Percentiles rank a stretch among this genome's conserved stretches.
These are phyloP conservation scores for Micromesistius poutassou DNA, from an alignment of 2,797 vertebrate genomes.

Conservation along the genomic window DNA sequence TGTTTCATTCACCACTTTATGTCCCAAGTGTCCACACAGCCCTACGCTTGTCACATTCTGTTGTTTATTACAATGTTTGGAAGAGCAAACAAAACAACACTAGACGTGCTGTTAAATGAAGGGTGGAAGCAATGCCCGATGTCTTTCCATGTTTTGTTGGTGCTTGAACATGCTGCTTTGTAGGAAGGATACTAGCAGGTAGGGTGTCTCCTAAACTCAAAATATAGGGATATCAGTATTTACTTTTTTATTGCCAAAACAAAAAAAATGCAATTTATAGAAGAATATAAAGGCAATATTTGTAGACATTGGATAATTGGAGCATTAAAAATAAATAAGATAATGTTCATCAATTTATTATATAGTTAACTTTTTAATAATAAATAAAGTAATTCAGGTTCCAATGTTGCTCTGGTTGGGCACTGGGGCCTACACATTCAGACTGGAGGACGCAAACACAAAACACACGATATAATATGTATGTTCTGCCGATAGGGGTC, in stretches of 20 bases:
- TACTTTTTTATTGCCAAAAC: neutral
- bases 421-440: neutral
- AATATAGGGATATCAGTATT: neutral
- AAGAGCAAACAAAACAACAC: neutral
- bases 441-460: neutral
- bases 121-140: neutral
- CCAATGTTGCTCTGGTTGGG: neutral
- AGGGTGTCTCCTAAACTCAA: neutral
- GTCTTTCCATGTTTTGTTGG: neutral
- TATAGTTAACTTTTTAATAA: neutral
- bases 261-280: too few species aligned
- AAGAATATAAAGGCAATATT: neutral
- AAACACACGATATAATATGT: neutral
- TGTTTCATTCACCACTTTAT: neutral
- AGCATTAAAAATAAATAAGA: neutral
- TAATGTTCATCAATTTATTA: neutral
- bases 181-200: neutral
- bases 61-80: neutral
- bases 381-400: neutral
- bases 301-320: neutral
- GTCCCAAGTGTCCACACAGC: neutral
- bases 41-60: neutral
- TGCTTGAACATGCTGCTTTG: neutral
- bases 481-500: too few species aligned
- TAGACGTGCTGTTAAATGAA: neutral